Conservation (phyloP, 2,113 vertebrate genomes). For the Microcebus ravelobensis region DNA sequence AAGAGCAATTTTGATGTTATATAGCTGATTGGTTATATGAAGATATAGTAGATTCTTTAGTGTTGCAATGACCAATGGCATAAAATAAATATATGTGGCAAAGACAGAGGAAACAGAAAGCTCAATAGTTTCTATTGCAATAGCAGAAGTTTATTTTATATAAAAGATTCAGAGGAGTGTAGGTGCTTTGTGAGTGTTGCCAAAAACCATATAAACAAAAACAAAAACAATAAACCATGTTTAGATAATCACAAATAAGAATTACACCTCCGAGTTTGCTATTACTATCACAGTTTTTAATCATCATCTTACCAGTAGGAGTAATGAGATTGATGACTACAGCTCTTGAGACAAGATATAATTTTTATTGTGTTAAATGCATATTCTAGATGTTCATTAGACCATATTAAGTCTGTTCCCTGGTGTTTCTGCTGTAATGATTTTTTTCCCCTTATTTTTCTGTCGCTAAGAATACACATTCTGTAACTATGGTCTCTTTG, state of each 20-base stretch:
- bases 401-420: background rate
- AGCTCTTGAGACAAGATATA: background rate
- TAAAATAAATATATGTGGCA: background rate
- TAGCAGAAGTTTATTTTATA: background rate
- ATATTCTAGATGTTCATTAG: slow-evolving; percentile 11
- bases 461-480: slow-evolving; percentile 61
- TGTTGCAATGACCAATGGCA: background rate
- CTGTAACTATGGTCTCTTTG: background rate
- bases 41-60: background rate
- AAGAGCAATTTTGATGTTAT: background rate
- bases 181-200: background rate
- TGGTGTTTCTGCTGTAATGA: slow-evolving; percentile 18
- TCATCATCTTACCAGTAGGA: background rate
- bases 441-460: background rate
- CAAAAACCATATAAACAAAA: background rate
- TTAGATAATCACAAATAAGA: background rate
- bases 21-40: background rate
- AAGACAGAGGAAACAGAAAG: background rate
- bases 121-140: background rate
- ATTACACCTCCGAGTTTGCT: background rate
- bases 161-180: background rate
- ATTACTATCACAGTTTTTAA: background rate
- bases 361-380: slow-evolving; percentile 1
- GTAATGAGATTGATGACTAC: background rate
- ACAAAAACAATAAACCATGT: background rate